Conservation (phyloP, 2,888 invertebrate genomes). For the Hirudinaria manillensis region DNA sequence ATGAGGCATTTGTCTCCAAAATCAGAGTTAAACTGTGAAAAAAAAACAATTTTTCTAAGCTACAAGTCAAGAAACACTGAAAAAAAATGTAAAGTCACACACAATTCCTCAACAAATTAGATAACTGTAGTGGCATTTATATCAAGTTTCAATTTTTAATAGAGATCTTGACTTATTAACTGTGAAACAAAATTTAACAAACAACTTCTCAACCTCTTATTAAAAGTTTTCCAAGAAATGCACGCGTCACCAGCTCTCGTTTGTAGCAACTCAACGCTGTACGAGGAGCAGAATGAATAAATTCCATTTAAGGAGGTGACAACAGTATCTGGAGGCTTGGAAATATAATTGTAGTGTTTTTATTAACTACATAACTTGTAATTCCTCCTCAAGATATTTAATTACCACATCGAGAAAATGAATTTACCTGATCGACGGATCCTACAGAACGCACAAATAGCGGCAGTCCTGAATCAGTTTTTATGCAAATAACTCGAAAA, state of each 20-base stretch:
- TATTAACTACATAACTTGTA: neutral
- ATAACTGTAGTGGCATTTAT: neutral
- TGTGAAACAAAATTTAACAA: neutral
- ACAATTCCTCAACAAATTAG: neutral
- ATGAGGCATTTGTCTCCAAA: neutral
- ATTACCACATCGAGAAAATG: neutral
- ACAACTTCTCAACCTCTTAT: neutral
- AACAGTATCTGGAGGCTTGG: conserved; percentile 7
- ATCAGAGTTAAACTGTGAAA: conserved; percentile 14
- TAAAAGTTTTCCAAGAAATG: conserved; percentile 15
- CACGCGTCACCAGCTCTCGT: conserved; percentile 6
- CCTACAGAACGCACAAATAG: neutral
- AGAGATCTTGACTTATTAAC: neutral
- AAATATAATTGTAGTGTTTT: neutral
- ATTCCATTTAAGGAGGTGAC: conserved; percentile 8
- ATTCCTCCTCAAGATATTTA: neutral
- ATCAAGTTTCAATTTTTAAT: neutral
- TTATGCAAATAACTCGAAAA: neutral
- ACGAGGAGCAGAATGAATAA: conserved; percentile 17
- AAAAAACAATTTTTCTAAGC: neutral
- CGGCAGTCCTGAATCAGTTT: conserved; percentile 13
- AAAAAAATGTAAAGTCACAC: neutral
- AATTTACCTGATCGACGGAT: neutral
- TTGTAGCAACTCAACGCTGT: neutral
- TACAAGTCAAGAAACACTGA: neutral